phyloP scores from a whole-genome alignment of 2,888 invertebrate species.

The Lasioglossum villosulum region DNA sequence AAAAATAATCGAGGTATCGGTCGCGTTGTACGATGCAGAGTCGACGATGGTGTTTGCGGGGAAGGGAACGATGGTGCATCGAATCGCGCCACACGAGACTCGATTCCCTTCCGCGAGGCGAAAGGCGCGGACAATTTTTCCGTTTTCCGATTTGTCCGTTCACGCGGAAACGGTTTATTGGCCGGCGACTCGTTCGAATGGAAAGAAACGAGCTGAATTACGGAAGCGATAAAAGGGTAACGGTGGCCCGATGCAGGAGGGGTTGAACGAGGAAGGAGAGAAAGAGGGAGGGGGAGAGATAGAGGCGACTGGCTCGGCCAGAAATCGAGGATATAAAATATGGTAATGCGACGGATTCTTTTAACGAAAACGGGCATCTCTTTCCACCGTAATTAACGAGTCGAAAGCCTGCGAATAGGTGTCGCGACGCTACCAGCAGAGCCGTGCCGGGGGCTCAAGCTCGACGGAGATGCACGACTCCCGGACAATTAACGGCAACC shows the following conservation, averaged over 20 bases:
- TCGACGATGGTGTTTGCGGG: not conserved
- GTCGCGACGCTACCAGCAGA: not conserved
- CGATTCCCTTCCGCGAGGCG: not conserved
- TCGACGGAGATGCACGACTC: not conserved
- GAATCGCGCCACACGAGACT: not conserved
- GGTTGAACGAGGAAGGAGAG: not conserved
- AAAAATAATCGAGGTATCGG: conserved; percentile 33
- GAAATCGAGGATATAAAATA: conserved; percentile 57
- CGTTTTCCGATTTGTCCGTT: conserved; percentile 40
- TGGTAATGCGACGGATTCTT: conserved; percentile 57
- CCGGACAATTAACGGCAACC: conserved; percentile 21
- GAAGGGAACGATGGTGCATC: not conserved
- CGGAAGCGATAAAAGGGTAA: conserved; percentile 47
- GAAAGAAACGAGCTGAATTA: conserved; percentile 56
- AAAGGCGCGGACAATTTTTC: conserved; percentile 26
- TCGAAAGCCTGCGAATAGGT: not conserved
- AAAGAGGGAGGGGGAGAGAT: not conserved
- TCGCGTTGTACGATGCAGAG: not conserved
- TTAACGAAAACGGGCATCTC: conserved; percentile 48
- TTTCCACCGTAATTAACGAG: conserved; percentile 32
- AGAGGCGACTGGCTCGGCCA: conserved; percentile 9
- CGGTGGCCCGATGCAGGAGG: conserved; percentile 5
- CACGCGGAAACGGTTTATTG: conserved; percentile 51
- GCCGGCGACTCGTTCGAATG: conserved; percentile 18
- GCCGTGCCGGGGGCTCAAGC: not conserved